Base-by-base conservation (phyloP, 2,888 invertebrate genomes). In the Elaeidobius kamerunicus region DNA sequence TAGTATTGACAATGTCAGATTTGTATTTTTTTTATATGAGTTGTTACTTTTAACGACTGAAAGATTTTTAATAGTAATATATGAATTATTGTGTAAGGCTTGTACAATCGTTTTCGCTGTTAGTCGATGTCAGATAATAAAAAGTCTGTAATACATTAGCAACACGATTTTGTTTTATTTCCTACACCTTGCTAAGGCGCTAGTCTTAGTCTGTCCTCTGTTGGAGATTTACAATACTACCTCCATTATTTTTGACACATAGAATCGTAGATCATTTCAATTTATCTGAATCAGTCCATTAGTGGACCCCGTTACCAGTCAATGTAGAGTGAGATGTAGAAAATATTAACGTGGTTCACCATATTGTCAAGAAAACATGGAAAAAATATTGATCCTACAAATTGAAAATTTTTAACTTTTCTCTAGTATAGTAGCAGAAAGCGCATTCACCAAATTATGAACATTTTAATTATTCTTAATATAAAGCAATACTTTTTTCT, bases 1-100 rank as follows among this genome's bases (percentile, higher is more conserved):
- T 62, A 66, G 72, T 72, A 72, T 67, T 72, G 71, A 71, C 71
- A 70, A 71, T 71, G 71, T 71, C 71, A 71, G 68, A 69, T 60
- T 64, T 61, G 67, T 70, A 69, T 67, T 68, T 64, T 67, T 65
- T 63, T 63, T 64, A 62, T 63, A 19, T n/a, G 66, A 69, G 68
- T 69, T 70, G 67, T 63, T 65, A 63, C 65, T 68, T n/a, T 62
- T 64, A 69, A 69, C 69, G 66, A 69, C 69, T 66, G 64, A 67
- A 56, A 53, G 32, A 20, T 44, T 49, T 41, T 44, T 43, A 36
- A 28, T 46, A 55, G 36, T 47, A 43, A 50, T 52, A 52, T 47
- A 52, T 52, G 41, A 52, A 39, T 54, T 44, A 52, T 32, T 55
- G 44, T 43, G 32, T 61, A 61, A 69, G 65, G 72, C 72, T 72